Conservation (phyloP, 1,140 invertebrate genomes). For the Penaeus japonicus region DNA sequence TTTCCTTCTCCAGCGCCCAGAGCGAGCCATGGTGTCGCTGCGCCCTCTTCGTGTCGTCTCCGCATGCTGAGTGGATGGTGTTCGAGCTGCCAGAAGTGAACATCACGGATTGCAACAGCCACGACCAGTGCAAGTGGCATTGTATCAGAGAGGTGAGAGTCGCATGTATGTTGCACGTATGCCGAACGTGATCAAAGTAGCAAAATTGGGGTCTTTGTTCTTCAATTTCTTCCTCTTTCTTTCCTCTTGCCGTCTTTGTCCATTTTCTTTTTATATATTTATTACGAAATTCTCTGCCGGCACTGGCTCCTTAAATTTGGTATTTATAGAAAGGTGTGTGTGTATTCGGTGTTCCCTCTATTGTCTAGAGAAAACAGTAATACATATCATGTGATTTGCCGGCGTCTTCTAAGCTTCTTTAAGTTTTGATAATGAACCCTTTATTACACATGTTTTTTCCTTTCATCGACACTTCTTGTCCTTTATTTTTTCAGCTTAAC, state of each 20-base stretch:
- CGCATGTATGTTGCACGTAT: background rate
- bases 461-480: background rate
- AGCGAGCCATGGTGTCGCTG: background rate
- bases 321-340: too few species aligned
- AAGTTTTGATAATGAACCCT: too few species aligned
- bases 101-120: background rate
- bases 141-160: constrained; percentile 20
- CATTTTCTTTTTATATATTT: too few species aligned
- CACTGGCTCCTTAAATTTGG: too few species aligned
- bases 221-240: too few species aligned
- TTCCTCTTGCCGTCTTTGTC: too few species aligned
- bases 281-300: too few species aligned
- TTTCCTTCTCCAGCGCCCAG: background rate
- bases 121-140: constrained; percentile 23
- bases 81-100: background rate
- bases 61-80: background rate
- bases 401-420: too few species aligned
- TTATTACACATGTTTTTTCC: background rate
- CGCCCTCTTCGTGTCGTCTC: background rate
- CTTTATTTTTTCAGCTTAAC: too few species aligned
- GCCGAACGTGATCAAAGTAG: background rate
- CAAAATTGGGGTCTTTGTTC: background rate
- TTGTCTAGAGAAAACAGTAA: too few species aligned
- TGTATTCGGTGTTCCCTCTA: too few species aligned
- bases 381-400: too few species aligned